Conservation (phyloP, 2,888 invertebrate genomes). For the Zaprionus bogoriensis region DNA sequence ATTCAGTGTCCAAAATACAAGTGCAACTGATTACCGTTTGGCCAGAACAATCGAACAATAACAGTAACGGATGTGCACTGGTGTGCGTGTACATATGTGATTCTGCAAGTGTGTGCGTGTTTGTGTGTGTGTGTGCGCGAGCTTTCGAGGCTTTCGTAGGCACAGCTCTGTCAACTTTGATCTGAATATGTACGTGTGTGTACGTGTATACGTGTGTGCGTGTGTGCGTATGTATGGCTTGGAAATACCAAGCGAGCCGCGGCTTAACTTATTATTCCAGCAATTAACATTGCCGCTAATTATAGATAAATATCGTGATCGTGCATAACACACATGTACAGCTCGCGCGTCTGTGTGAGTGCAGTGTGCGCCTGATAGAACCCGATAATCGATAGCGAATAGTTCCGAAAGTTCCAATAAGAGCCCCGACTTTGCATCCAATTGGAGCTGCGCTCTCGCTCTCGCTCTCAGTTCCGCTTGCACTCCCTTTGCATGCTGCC, state of each 20-base stretch:
- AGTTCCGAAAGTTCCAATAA: too few relatives aligned
- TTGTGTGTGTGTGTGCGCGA: slow-evolving; percentile 31
- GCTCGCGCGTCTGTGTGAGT: not conserved
- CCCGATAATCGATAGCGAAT: not conserved
- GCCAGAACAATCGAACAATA: slow-evolving; percentile 45
- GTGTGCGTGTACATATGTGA: not conserved
- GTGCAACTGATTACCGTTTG: slow-evolving; percentile 14
- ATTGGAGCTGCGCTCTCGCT: too few relatives aligned
- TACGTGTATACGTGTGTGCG: not conserved
- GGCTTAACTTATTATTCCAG: not conserved
- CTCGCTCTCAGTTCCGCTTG: too few relatives aligned
- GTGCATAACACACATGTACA: not conserved
- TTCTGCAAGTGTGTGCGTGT: slow-evolving; percentile 24
- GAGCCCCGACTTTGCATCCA: too few relatives aligned
- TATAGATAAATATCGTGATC: not conserved
- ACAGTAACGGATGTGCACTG: slow-evolving; percentile 19
- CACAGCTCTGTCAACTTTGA: too few relatives aligned
- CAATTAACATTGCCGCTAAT: not conserved
- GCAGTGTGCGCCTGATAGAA: not conserved
- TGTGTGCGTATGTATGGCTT: not conserved
- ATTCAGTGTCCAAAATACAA: slow-evolving; percentile 22
- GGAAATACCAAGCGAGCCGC: not conserved
- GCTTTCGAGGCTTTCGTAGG: too few relatives aligned
- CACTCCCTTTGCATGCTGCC: too few relatives aligned
- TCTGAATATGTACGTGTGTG: not conserved